Conservation (phyloP, 2,113 vertebrate genomes). For the Agelaius phoeniceus region DNA sequence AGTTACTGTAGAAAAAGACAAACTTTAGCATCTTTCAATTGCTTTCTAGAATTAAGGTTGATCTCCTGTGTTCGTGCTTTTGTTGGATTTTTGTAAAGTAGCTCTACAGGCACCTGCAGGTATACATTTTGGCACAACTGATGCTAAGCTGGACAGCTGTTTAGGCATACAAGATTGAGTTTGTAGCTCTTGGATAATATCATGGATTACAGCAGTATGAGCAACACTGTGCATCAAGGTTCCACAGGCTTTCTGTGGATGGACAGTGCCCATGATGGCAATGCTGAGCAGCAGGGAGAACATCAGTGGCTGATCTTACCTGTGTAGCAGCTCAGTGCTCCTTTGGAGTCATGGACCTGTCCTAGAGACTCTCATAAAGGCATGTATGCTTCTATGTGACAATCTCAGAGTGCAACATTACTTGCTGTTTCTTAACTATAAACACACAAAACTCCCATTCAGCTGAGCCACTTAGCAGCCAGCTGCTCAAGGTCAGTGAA, state of each 20-base stretch:
- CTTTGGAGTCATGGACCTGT: not conserved
- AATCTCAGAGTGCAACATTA: not conserved
- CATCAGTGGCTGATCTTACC: not conserved
- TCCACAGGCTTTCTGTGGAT: not conserved
- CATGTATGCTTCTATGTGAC: not conserved
- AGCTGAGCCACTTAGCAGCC: not conserved
- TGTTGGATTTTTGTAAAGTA: not conserved
- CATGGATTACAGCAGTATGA: not conserved
- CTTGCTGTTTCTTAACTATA: not conserved
- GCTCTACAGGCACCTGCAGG: not conserved
- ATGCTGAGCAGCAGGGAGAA: not conserved
- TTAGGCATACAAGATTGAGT: not conserved
- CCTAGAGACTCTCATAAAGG: not conserved
- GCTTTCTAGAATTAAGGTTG: not conserved
- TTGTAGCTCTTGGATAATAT: not conserved
- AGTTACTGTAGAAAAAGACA: not conserved
- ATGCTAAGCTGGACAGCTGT: not conserved
- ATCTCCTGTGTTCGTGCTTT: not conserved
- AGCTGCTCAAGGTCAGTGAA: not conserved
- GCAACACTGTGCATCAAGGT: not conserved
- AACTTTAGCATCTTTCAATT: not conserved
- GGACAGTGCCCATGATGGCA: not conserved
- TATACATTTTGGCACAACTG: not conserved
- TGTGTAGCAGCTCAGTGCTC: not conserved
- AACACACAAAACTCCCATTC: not conserved